phyloP scores from a whole-genome alignment of 2,797 vertebrate species.

The Alectoris magna region DNA sequence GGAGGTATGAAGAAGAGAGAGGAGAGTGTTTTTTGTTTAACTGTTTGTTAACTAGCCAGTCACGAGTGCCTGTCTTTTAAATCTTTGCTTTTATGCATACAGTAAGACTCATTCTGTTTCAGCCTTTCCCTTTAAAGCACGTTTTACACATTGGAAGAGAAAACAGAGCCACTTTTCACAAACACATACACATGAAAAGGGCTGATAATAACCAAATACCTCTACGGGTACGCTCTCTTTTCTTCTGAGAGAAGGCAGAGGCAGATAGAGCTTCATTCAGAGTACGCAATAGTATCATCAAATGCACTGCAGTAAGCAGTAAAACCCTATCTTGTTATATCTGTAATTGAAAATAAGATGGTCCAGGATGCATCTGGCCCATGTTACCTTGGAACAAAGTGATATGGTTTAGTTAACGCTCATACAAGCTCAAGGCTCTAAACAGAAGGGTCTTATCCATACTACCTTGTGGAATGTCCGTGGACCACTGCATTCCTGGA shows the following conservation, averaged over 20 bases:
- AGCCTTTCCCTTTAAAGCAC: not conserved
- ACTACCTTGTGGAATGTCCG: not conserved
- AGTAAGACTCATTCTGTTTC: not conserved
- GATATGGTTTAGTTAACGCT: not conserved
- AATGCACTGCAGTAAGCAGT: not conserved
- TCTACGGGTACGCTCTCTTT: rapidly evolving
- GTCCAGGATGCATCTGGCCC: not conserved
- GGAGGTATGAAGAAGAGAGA: not conserved
- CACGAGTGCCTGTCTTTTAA: not conserved
- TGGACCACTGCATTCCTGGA: not conserved
- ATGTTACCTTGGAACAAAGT: not conserved
- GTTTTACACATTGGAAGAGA: not conserved
- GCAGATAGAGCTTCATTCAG: constrained; percentile 1
- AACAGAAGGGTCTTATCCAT: not conserved
- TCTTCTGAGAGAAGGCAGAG: not conserved
- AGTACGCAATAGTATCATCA: not conserved
- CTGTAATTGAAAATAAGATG: not conserved
- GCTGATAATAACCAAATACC: not conserved
- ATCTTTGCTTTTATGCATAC: not conserved
- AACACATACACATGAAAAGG: not conserved
- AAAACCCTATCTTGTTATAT: not conserved
- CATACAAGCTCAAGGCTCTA: not conserved
- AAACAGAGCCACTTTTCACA: not conserved
- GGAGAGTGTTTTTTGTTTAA: not conserved
- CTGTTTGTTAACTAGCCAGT: not conserved